Evolutionary conservation across 2,888 invertebrate species (phyloP).

Genomic region (Oegoconia quadripuncta): DNA sequence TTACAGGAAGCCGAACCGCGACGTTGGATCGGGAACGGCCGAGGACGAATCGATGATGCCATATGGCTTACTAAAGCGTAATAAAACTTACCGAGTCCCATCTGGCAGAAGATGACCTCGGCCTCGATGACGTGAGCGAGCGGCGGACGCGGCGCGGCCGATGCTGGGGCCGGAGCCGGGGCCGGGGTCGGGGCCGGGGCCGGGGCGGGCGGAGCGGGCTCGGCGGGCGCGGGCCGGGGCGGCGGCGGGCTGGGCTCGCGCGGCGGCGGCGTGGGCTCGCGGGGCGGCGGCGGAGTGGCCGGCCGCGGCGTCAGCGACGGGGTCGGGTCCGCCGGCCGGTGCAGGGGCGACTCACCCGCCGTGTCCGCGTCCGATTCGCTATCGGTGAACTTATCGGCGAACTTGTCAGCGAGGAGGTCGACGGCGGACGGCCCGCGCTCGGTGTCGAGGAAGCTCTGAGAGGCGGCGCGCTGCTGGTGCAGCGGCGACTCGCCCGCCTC

Average conservation of each 20-base stretch:
- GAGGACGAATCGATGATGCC: no score
- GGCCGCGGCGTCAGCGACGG: constrained; percentile 21
- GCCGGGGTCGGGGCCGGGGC: constrained; percentile 17
- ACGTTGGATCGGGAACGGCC: no score
- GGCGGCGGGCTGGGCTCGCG: constrained; percentile 20
- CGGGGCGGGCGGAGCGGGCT: constrained; percentile 21
- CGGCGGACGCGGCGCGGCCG: constrained; percentile 47
- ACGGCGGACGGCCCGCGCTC: constrained; percentile 62
- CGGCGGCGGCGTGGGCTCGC: constrained; percentile 11
- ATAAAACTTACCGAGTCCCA: constrained; percentile 82
- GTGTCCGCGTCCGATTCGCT: constrained; percentile 77
- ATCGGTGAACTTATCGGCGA: constrained; percentile 79
- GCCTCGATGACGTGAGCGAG: constrained; percentile 79
- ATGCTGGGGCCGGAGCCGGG: constrained; percentile 9
- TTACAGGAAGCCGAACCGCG: no score
- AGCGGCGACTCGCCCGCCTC: constrained; percentile 50
- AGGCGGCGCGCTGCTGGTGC: constrained; percentile 46
- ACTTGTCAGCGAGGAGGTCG: constrained; percentile 47
- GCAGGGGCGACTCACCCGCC: constrained; percentile 66
- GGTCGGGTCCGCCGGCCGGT: constrained; percentile 42
- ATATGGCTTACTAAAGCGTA: no score
- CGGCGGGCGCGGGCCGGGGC: constrained; percentile 25
- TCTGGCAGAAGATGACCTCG: constrained; percentile 85
- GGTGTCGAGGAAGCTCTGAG: constrained; percentile 70
- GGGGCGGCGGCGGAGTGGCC: constrained; percentile 58